Evolutionary conservation across 2,113 vertebrate genomes (phyloP).

Genomic region (Terrapene triunguis): DNA sequence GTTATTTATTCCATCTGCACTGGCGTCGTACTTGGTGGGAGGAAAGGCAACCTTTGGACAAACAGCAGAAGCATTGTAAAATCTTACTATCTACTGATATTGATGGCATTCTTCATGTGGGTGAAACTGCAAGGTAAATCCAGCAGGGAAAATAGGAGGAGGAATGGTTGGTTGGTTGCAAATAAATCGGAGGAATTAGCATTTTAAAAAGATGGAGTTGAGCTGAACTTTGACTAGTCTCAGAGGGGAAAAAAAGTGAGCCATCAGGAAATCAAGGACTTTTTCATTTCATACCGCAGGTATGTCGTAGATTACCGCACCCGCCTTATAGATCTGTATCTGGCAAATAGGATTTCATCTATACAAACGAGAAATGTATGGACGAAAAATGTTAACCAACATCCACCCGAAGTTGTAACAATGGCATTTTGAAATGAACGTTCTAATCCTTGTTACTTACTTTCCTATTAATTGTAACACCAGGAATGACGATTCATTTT

Average conservation of each 20-base stretch:
- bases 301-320: neutral
- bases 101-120: neutral
- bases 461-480: neutral
- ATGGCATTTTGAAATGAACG: neutral
- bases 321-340: neutral
- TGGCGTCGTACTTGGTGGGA: neutral
- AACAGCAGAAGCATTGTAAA: neutral
- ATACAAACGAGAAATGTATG: neutral
- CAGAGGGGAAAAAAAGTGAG: neutral
- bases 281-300: neutral
- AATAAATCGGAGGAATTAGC: neutral
- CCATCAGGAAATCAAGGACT: neutral
- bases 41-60: neutral
- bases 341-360: neutral
- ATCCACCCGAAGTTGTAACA: neutral
- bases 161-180: rapidly evolving
- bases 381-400: neutral
- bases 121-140: neutral
- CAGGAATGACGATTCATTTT: neutral
- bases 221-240: rapidly evolving
- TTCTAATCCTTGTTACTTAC: constrained; percentile 18
- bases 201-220: rapidly evolving
- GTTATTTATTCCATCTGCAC: neutral
- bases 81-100: neutral
- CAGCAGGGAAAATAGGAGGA: neutral